Evolutionary conservation across 2,888 invertebrate species (phyloP).

Genomic region (Lingula anatina): DNA sequence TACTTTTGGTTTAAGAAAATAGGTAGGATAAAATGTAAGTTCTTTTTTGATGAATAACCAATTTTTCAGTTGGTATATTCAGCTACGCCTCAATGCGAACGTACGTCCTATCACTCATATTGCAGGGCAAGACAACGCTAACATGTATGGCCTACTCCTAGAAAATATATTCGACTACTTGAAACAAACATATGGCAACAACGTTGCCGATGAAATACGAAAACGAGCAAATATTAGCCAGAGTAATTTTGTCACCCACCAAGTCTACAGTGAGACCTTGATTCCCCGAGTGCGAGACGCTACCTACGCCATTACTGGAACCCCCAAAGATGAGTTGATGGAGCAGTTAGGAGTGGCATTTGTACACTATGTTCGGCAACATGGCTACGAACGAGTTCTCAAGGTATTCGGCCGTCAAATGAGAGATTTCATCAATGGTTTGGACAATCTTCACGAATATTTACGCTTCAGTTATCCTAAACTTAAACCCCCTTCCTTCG

Average conservation of each 20-base stretch:
- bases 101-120: too few species aligned
- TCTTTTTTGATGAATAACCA: too few species aligned
- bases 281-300: slow-evolving; percentile 69
- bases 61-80: too few species aligned
- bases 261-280: slow-evolving; percentile 86
- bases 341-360: slow-evolving; percentile 92
- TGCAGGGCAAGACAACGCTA: slow-evolving; percentile 1
- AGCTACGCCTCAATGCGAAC: too few species aligned
- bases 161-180: slow-evolving; percentile 93
- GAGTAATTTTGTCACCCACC: slow-evolving; percentile 70
- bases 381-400: slow-evolving; percentile 74
- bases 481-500: slow-evolving; percentile 88
- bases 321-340: slow-evolving; percentile 82
- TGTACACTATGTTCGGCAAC: slow-evolving; percentile 87
- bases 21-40: too few species aligned
- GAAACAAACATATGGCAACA: slow-evolving; percentile 87
- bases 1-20: too few species aligned
- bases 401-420: slow-evolving; percentile 72
- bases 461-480: slow-evolving; percentile 91
- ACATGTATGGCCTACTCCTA: slow-evolving; percentile 91
- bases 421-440: slow-evolving; percentile 86
- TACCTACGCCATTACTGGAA: slow-evolving; percentile 56
- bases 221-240: slow-evolving; percentile 80
- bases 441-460: slow-evolving; percentile 96
- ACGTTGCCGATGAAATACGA: slow-evolving; percentile 87